Evolutionary conservation across 1,140 invertebrate genomes (phyloP).

Genomic region (Polyergus mexicanus): DNA sequence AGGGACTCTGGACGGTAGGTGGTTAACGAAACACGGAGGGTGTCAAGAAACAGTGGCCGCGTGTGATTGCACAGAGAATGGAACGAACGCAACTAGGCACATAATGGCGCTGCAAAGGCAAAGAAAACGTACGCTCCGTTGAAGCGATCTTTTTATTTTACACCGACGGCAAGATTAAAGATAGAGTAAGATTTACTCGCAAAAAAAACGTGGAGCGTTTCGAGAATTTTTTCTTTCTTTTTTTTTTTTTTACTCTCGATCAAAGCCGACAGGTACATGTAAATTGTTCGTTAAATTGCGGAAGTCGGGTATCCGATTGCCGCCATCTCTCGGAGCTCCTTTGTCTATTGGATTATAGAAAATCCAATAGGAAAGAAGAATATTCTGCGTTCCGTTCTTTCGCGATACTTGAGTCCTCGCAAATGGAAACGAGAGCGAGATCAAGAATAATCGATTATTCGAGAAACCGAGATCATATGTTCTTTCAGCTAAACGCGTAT

Average conservation of each 20-base stretch:
- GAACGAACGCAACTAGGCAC: conserved; percentile 58
- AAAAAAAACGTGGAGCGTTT: conserved; percentile 29
- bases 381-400: conserved; percentile 1
- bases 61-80: conserved; percentile 62
- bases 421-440: conserved; percentile 35
- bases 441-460: conserved; percentile 48
- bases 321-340: conserved; percentile 8
- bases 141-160: conserved; percentile 62
- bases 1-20: neutral
- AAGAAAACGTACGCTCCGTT: conserved; percentile 47
- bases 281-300: conserved; percentile 62
- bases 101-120: conserved; percentile 59
- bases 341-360: conserved; percentile 52
- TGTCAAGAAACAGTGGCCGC: conserved; percentile 65
- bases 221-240: no score
- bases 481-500: conserved; percentile 21
- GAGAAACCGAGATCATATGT: conserved; percentile 46
- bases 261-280: conserved; percentile 52
- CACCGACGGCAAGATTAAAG: conserved; percentile 64
- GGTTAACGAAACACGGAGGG: conserved; percentile 8
- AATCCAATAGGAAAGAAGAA: conserved; percentile 30
- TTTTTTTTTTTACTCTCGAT: conserved; percentile 16
- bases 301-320: conserved; percentile 48
- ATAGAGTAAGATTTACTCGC: conserved; percentile 47
- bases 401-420: conserved; percentile 15